These are phyloP conservation scores for Cantharis flavilabris DNA, from an alignment of 2,888 invertebrate species.

Conservation along the genomic window DNA sequence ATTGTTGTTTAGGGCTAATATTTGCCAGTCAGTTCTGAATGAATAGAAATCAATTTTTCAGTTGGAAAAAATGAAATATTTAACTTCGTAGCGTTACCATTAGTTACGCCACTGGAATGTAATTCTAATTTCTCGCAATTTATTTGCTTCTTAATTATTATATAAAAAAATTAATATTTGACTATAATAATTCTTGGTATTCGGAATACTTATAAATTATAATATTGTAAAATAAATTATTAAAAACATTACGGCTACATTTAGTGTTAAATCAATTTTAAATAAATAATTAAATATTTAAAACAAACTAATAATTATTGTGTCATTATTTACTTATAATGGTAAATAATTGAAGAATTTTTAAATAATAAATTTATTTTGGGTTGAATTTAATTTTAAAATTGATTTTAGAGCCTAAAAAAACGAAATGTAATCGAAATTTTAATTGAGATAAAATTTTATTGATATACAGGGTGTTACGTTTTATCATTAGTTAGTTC, in stretches of 20 bases:
- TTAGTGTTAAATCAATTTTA: neutral
- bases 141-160: neutral
- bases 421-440: neutral
- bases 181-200: neutral
- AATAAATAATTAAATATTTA: neutral
- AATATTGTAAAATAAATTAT: neutral
- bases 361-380: neutral
- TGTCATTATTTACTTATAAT: neutral
- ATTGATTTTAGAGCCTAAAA: neutral
- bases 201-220: neutral
- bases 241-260: neutral
- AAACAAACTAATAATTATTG: neutral
- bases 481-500: neutral
- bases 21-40: too few relatives aligned
- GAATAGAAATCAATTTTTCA: neutral
- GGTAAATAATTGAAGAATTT: neutral
- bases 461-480: slow-evolving; percentile 18
- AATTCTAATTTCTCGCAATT: neutral
- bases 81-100: neutral
- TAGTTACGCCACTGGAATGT: neutral
- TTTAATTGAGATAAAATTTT: neutral
- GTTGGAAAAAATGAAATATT: neutral
- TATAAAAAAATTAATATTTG: neutral
- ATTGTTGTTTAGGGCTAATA: too few relatives aligned
- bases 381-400: neutral